phyloP scores from a whole-genome alignment of 1,140 invertebrate species.

The Argopecten irradians region DNA sequence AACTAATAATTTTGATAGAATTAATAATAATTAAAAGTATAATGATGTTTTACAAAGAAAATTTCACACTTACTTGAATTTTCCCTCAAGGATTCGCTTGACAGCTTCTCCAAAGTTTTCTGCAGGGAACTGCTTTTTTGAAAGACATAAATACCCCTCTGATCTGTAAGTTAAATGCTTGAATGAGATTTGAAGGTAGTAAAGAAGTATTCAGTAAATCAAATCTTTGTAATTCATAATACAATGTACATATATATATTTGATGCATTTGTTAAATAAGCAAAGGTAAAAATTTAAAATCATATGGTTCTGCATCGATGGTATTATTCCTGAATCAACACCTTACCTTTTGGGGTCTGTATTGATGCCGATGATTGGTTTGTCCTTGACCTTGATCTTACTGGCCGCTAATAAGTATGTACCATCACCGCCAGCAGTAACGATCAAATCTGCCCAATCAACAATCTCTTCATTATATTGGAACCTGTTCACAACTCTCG shows the following conservation, averaged over 20 bases:
- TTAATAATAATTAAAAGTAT: no score
- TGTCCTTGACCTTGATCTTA: conserved; percentile 84
- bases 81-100: conserved; percentile 82
- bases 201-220: no score
- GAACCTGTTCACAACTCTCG: conserved; percentile 87
- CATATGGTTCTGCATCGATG: no score
- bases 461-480: conserved; percentile 85
- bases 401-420: conserved; percentile 97
- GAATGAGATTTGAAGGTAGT: no score
- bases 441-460: conserved; percentile 94
- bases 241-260: no score
- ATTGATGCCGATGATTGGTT: conserved; percentile 97
- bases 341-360: conserved; percentile 89
- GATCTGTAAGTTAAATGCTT: conserved; percentile 81
- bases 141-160: conserved; percentile 93
- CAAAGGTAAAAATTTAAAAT: no score
- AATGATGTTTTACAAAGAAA: no score
- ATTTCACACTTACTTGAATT: conserved; percentile 75
- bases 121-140: conserved; percentile 83
- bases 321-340: no score
- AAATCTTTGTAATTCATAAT: no score
- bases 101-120: conserved; percentile 85
- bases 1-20: no score
- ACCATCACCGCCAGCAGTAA: conserved; percentile 98
- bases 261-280: no score